Evolutionary conservation across 2,797 vertebrate species (phyloP).

Genomic region (Catostomus latipinnis): DNA sequence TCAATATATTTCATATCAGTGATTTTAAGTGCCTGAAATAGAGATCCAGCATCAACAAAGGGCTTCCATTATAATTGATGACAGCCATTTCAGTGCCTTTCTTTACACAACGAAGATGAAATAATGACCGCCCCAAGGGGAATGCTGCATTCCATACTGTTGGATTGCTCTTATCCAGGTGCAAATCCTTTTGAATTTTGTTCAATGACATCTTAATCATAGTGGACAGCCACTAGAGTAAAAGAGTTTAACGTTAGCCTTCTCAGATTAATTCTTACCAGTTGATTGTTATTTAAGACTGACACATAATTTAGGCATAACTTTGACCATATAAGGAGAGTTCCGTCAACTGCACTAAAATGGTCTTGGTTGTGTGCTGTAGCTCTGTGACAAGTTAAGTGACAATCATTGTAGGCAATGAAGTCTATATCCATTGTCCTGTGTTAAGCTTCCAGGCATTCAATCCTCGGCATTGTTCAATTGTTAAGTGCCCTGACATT

Average conservation of each 20-base stretch:
- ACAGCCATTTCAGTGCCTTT: slow-evolving; percentile 67
- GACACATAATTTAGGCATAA: slow-evolving; percentile 49
- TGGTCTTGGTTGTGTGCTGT: slow-evolving; percentile 12
- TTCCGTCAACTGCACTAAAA: slow-evolving; percentile 23
- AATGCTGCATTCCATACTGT: slow-evolving; percentile 52
- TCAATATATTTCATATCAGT: too few species aligned
- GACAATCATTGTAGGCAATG: slow-evolving; percentile 44
- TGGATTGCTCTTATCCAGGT: slow-evolving; percentile 72
- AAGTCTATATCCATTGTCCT: slow-evolving; percentile 49
- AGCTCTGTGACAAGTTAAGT: slow-evolving; percentile 45
- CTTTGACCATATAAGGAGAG: slow-evolving; percentile 25
- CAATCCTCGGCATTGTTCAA: slow-evolving; percentile 48
- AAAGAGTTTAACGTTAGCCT: slow-evolving; percentile 70
- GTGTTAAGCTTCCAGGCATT: slow-evolving; percentile 61
- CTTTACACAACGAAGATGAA: slow-evolving; percentile 60
- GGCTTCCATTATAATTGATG: slow-evolving; percentile 62
- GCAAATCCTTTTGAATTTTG: slow-evolving; percentile 67
- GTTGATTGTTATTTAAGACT: slow-evolving; percentile 48
- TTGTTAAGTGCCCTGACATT: slow-evolving; percentile 61
- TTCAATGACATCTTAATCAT: slow-evolving; percentile 80
- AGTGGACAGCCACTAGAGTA: slow-evolving; percentile 71
- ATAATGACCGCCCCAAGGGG: slow-evolving; percentile 45
- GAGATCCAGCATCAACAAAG: too few species aligned
- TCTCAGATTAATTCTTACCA: slow-evolving; percentile 67
- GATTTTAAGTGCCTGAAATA: too few species aligned